A percentile compares a stretch with the other conserved stretches of the same genome.
phyloP scores from a whole-genome alignment of 2,888 invertebrate genomes.

The Hetaerina titia region DNA sequence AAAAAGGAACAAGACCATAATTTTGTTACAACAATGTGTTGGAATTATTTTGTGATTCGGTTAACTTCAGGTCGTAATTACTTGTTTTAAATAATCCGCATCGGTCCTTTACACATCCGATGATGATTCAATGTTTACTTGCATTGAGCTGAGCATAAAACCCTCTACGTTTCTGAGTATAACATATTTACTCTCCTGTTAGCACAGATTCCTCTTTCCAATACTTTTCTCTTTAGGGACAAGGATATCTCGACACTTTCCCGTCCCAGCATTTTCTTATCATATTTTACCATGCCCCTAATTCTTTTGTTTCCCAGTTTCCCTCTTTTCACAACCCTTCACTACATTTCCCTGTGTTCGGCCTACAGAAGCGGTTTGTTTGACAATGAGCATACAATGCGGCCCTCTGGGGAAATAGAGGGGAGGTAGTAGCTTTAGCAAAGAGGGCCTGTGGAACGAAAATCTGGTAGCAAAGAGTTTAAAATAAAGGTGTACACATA shows the following conservation, averaged over 20 bases:
- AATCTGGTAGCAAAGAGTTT: neutral
- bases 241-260: neutral
- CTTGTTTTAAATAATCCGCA: too few relatives aligned
- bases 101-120: too few relatives aligned
- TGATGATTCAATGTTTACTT: neutral
- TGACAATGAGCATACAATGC: slow-evolving; percentile 61
- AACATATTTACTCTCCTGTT: neutral
- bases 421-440: neutral
- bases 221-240: neutral
- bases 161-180: neutral
- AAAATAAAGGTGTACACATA: neutral
- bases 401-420: slow-evolving; percentile 43
- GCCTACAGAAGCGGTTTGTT: slow-evolving; percentile 37
- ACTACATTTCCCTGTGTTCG: neutral
- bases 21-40: too few relatives aligned
- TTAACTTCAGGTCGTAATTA: too few relatives aligned
- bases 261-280: neutral
- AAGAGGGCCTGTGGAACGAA: neutral
- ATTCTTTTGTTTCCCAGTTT: neutral
- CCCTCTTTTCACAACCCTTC: neutral
- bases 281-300: neutral
- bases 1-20: too few relatives aligned
- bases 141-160: neutral
- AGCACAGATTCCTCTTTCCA: neutral
- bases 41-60: too few relatives aligned